Percentiles rank a stretch among this genome's conserved stretches.
phyloP scores from a whole-genome alignment of 2,113 vertebrate species.

The Pyrgilauda ruficollis region DNA sequence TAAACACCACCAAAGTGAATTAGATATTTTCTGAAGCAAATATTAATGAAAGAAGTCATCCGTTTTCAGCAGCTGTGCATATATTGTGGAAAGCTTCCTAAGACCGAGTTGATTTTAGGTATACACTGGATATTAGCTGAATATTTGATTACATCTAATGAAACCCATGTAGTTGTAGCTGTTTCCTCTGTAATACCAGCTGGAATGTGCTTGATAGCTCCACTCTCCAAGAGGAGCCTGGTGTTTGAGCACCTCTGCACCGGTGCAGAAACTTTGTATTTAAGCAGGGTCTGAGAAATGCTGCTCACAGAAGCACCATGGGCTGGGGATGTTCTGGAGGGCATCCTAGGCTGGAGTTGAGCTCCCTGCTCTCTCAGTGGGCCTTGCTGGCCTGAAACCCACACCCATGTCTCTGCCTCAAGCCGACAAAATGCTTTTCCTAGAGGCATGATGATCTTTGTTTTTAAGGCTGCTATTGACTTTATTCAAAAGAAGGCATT shows the following conservation, averaged over 20 bases:
- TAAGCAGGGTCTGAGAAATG: constrained; percentile 8
- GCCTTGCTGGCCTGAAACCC: background rate
- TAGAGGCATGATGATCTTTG: background rate
- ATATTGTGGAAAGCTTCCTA: background rate
- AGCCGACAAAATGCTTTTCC: background rate
- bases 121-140: constrained; percentile 14
- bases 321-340: background rate
- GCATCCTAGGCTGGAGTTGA: background rate
- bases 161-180: background rate
- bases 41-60: constrained; percentile 41
- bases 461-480: background rate
- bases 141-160: constrained; percentile 12
- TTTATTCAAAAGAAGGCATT: background rate
- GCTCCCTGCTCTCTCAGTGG: background rate
- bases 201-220: background rate
- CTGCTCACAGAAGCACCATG: constrained; percentile 8
- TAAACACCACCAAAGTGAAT: constrained; percentile 37
- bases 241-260: background rate
- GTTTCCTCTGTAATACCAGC: background rate
- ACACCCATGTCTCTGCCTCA: background rate
- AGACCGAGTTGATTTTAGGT: background rate
- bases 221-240: background rate
- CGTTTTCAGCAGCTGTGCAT: background rate
- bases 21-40: constrained; percentile 45
- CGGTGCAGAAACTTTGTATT: background rate